Base-by-base conservation (phyloP, 2,113 vertebrate species). In the Uria aalge region DNA sequence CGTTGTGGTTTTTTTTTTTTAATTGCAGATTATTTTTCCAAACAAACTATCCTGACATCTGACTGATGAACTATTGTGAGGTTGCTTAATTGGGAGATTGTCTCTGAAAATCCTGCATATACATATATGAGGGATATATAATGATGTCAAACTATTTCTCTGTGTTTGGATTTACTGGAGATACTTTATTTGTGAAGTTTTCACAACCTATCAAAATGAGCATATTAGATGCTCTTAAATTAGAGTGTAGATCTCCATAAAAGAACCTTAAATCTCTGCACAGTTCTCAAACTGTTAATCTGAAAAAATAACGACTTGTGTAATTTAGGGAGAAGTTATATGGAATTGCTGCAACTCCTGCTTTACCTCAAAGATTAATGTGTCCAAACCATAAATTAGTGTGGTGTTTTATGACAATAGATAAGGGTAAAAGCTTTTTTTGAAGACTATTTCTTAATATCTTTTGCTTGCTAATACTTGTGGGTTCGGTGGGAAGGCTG, bases 401-500 rank as follows among this genome's bases (percentile, higher is more conserved):
- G 73, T 45, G 19, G 5, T 82, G 29, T 41, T 93, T 94, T 77
- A 34, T 57, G 55, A 29, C 48, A 32, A 14, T 4, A 75, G 73
- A 89, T 81, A 84, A 57, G 53, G 59, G 53, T 74, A 66, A 79
- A 68, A 67, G 88, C 20, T 88, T 79, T 93, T 93, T 93, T 59
- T 90, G 36, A 95, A 97, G 63, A 15, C 77, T 55, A n/a, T 63
- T 91, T 67, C n/a, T 88, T 71, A 69, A 15, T 81, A 27, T 56
- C 92, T 96, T 97, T 92, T 57, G 43, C 66, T 92, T 96, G 89
- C 76, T 76, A 63, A 32, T 90, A 45, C 12, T 82, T 72, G 67
- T 48, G 92, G 79, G 57, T 95, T 90, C 88, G 52, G 50, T 94
- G 64, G 66, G 64, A 94, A 90, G 76, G 43, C 55, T 69, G 76